Evolutionary conservation across 2,797 vertebrate species (phyloP), one percentile per base, ranked within the genome.

Genomic region (Leptatherina wallacei): DNA sequence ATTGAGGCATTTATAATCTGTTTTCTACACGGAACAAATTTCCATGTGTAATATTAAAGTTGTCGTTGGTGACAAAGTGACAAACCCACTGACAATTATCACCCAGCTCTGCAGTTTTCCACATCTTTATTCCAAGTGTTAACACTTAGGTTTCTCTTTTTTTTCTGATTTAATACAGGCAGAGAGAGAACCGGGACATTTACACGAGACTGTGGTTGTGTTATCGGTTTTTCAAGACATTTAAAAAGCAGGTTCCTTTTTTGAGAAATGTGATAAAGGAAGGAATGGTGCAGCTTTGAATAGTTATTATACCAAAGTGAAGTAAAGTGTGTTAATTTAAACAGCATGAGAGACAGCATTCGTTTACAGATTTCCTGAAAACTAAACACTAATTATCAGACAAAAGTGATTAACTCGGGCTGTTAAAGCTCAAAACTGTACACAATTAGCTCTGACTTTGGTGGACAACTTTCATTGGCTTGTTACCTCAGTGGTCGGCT

Each of bases 331-430:
- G 76, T 87, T 87, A 79, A 90, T 83, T 88, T 65, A 88, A 88
- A 84, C 88, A 81, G 79, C 70, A 71, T 90, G 91, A 87, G 58
- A 60, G 78, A 90, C 85, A 77, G 72, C 72, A 88, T 90, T 78
- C 51, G 54, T 75, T 88, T 90, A 89, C 60, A 85, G 75, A 90
- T 91, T 91, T 90, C 87, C 83, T 89, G 79, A 88, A 87, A 86
- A 82, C 78, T 66, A 79, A 80, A 91, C 79, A 80, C 77, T 87
- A 77, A 88, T 90, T 85, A 78, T 83, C 29, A 49, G 83, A 88
- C 84, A 78, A 78, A 83, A 77, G 81, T 77, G 78, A 88, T 90
- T 89, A 86, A 35, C 66, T 56, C 5, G 40, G 78, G 78, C 81
- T 2, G 66, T 90, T 91, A 87, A 88, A 76, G 75, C 65, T 60